Base-by-base conservation (phyloP, 2,797 vertebrate species). In the Hydrophis major region DNA sequence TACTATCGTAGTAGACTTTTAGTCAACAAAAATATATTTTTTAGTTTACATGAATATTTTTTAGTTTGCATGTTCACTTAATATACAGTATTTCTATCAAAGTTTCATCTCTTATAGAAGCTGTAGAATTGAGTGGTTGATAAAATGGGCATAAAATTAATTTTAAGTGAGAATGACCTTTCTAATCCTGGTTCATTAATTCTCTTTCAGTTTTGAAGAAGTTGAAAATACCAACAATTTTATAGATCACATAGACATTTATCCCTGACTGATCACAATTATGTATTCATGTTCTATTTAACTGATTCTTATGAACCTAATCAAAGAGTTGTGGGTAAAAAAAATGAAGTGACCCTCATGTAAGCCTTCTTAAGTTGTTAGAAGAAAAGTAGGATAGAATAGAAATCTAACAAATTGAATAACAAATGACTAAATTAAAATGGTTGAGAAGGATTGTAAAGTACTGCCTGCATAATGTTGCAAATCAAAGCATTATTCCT, bases 141-240 rank as follows among this genome's bases (percentile, higher is more conserved):
- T 90, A 56, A 83, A 59, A 90, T 86, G 32, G 83, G 57, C 28
- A 60, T 55, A 18, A 66, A 63, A 87, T 63, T 53, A 87, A 22
- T 86, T 92, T 32, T 66, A 86, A 91, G 83, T 59, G 22, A 63
- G 60, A 50, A 63, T 87, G 60, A 37, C 47, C 20, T 87, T n/a
- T 91, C 56, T 88, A 56, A 32, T 66, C 28, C 74, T 91, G 32
- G 50, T 13, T 91, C 87, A 87, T 87, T 87, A 87, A 66, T 91
- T 2, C 5, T 8, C 37, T 12, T 92, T 63, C 25, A 92, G 32
- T 69, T 92, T 88, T 92, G 87, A 92, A 89, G 87, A 14, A 56
- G 55, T 60, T 78, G 66, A 78, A 47, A 42, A 25, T 50, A 42
- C 59, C 50, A 50, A 59, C 61, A 74, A 92, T 60, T 47, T 89